Percentiles rank a stretch among this genome's conserved stretches.
Evolutionary conservation across 2,113 vertebrate genomes (phyloP).

Genomic region (Dryoscopus gambensis): DNA sequence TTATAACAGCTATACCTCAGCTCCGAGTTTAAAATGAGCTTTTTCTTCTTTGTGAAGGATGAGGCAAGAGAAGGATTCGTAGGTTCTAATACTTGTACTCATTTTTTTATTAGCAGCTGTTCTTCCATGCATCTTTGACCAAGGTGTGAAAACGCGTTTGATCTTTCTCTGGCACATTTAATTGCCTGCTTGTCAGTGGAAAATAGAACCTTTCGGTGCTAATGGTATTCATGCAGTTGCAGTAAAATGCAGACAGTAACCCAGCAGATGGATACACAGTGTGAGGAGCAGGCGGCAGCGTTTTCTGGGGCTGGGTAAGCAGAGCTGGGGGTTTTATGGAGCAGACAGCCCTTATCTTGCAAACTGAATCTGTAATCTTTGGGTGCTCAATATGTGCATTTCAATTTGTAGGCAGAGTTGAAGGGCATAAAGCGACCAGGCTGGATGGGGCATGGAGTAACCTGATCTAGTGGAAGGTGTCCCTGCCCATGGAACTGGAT

Average conservation of each 20-base stretch:
- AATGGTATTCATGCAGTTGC: not conserved
- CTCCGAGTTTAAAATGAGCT: not conserved
- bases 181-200: not conserved
- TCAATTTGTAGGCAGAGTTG: not conserved
- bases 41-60: not conserved
- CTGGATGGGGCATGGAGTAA: not conserved
- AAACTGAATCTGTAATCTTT: not conserved
- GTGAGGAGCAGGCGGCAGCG: not conserved
- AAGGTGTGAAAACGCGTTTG: not conserved
- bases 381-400: not conserved
- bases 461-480: not conserved
- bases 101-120: not conserved
- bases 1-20: not conserved
- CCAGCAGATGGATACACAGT: not conserved
- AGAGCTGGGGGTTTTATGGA: not conserved
- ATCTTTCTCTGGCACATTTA: not conserved
- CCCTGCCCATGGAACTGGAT: not conserved
- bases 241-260: not conserved
- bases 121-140: not conserved
- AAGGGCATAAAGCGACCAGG: not conserved
- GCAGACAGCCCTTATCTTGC: not conserved
- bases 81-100: not conserved
- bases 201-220: not conserved
- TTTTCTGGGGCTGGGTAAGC: not conserved
- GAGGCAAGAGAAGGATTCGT: rapidly evolving